phyloP scores from a whole-genome alignment of 2,113 vertebrate species.

The Archilochus colubris region DNA sequence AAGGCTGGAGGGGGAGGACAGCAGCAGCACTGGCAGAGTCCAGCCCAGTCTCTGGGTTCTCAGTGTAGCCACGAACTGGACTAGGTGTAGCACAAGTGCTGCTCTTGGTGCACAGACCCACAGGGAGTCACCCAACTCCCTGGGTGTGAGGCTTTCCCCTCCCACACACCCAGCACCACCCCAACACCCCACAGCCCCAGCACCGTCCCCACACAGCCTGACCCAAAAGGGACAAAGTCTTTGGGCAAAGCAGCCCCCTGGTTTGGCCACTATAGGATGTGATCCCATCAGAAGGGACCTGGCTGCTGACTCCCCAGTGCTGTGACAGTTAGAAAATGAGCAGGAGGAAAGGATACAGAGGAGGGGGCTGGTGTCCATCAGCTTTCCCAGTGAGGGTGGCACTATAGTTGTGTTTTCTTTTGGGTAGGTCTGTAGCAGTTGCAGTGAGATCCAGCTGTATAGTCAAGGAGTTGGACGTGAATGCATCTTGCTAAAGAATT shows the following conservation, averaged over 20 bases:
- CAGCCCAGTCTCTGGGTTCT: neutral
- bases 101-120: neutral
- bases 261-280: neutral
- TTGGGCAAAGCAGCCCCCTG: neutral
- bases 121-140: neutral
- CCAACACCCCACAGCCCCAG: neutral
- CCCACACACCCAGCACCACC: neutral
- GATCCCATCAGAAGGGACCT: neutral
- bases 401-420: neutral
- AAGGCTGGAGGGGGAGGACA: slow-evolving; percentile 52
- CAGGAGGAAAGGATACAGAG: slow-evolving; percentile 34
- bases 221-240: neutral
- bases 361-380: slow-evolving; percentile 53
- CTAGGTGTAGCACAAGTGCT: neutral
- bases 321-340: neutral
- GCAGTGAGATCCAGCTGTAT: slow-evolving; percentile 61
- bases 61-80: neutral
- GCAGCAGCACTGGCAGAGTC: slow-evolving; percentile 44
- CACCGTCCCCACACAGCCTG: neutral
- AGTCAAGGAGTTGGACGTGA: slow-evolving; percentile 72
- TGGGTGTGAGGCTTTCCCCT: neutral
- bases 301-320: slow-evolving; percentile 4
- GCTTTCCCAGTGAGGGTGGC: slow-evolving; percentile 26
- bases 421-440: neutral
- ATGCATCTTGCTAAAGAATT: slow-evolving; percentile 77